Evolutionary conservation across 2,888 invertebrate genomes (phyloP).

Genomic region (Achlya flavicornis): DNA sequence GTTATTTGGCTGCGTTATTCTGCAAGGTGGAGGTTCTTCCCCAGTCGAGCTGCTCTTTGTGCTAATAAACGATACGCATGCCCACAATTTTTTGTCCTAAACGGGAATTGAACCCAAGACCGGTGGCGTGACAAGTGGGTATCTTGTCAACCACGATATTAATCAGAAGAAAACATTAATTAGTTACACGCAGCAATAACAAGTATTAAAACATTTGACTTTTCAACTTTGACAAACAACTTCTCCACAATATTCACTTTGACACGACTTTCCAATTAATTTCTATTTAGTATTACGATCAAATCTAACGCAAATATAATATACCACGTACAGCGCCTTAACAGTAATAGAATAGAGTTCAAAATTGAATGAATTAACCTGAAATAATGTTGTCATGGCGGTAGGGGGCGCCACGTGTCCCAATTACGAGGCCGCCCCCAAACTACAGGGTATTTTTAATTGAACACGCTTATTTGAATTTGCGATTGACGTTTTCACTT

Average conservation of each 20-base stretch:
- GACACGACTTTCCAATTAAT: conserved; percentile 70
- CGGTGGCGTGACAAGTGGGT: no score
- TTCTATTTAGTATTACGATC: conserved; percentile 46
- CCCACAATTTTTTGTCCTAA: no score
- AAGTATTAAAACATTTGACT: conserved; percentile 8
- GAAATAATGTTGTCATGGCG: conserved; percentile 20
- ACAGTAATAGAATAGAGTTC: conserved; percentile 30
- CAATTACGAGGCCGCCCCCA: conserved; percentile 61
- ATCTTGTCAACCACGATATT: no score
- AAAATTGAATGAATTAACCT: conserved; percentile 36
- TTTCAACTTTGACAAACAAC: conserved; percentile 4
- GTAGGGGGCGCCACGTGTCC: conserved; percentile 70
- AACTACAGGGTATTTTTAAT: conserved; percentile 69
- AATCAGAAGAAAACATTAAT: background rate
- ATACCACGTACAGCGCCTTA: background rate
- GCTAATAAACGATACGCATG: no score
- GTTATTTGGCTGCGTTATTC: no score
- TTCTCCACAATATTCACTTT: conserved; percentile 51
- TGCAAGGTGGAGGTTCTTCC: no score
- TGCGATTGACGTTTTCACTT: conserved; percentile 63
- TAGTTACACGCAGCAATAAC: background rate
- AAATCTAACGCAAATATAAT: background rate
- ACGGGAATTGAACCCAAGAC: no score
- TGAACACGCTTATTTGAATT: conserved; percentile 77
- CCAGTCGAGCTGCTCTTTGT: no score